phyloP scores from a whole-genome alignment of 2,113 vertebrate genomes.

The Psilopsiagon aurifrons region DNA sequence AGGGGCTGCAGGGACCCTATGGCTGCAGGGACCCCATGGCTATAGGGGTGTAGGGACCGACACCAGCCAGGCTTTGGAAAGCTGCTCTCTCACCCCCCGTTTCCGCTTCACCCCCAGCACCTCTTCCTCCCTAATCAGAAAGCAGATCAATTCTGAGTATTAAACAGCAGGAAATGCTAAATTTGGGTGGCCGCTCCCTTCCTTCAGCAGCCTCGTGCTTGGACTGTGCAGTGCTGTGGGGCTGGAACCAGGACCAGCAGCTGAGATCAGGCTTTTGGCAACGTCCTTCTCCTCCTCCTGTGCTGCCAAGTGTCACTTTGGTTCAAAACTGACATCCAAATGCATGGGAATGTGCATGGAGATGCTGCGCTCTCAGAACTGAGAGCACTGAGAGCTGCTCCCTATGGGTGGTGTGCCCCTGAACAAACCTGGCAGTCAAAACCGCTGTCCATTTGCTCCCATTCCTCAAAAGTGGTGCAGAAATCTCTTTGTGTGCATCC shows the following conservation, averaged over 20 bases:
- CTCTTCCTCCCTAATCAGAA: constrained; percentile 59
- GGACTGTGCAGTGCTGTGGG: neutral
- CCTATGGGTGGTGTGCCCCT: neutral
- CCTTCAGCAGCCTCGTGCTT: neutral
- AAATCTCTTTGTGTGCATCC: neutral
- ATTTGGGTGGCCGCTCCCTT: constrained; percentile 58
- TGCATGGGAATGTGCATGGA: rapidly evolving
- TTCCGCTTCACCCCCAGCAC: constrained; percentile 15
- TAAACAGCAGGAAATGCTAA: constrained; percentile 64
- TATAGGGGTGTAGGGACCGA: neutral
- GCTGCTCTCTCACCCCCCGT: neutral
- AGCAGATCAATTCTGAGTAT: constrained; percentile 45
- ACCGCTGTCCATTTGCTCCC: neutral
- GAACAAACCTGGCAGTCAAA: neutral
- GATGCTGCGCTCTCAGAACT: neutral
- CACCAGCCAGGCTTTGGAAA: neutral
- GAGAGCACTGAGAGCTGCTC: neutral
- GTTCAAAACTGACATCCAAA: neutral
- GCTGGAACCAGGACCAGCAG: neutral
- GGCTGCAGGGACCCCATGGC: neutral
- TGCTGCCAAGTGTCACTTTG: neutral
- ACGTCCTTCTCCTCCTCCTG: neutral
- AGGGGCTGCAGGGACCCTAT: neutral
- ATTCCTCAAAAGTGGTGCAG: neutral
- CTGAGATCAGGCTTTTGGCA: neutral